Evolutionary conservation across 2,888 invertebrate species (phyloP), one percentile per base, ranked within the genome.

Genomic region (Yponomeuta plumbellus): DNA sequence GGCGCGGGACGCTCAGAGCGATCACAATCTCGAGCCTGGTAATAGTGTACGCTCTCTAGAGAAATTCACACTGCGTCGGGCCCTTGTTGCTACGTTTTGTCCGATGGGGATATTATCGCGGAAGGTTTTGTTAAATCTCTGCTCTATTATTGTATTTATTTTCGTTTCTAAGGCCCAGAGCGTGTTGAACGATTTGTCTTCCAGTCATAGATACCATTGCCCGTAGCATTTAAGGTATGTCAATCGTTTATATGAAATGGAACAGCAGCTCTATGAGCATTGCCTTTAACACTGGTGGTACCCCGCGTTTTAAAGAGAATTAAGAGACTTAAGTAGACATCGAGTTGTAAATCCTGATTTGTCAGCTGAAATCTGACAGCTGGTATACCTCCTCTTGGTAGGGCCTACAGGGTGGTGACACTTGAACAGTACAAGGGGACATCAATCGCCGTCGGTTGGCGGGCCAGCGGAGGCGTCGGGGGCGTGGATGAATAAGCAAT

Each of bases 401-500:
- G 21, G 58, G 11, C 22, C 59, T 59, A 21, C 44, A 44, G 63
- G 63, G 44, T 63, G 63, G 63, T 22, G 40, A 40, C 22, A 40
- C 21, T 3, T 11, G 6, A 22, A 3, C 57, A 34, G n/a, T 34
- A 64, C 52, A 64, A 56, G 65, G 57, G 84, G 85, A 85, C 84
- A 86, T 84, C 81, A 82, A 84, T 86, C 83, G 84, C 80, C 80
- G 73, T 80, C 80, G 80, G 73, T 80, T 79, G 76, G 78, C 75
- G 75, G 75, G 78, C 78, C 71, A 75, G 83, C 80, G 84, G 81
- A 85, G 90, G 89, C 85, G 88, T 88, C 81, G 77, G 80, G 85
- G 91, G 91, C 89, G 91, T 89, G 86, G 85, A 89, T 87, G 89
- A 89, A 91, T 91, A 88, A 83, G 88, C 88, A 90, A 90, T 89